These are phyloP conservation scores for Crax fasciolata DNA, from an alignment of 2,797 vertebrate species.

Conservation along the genomic window DNA sequence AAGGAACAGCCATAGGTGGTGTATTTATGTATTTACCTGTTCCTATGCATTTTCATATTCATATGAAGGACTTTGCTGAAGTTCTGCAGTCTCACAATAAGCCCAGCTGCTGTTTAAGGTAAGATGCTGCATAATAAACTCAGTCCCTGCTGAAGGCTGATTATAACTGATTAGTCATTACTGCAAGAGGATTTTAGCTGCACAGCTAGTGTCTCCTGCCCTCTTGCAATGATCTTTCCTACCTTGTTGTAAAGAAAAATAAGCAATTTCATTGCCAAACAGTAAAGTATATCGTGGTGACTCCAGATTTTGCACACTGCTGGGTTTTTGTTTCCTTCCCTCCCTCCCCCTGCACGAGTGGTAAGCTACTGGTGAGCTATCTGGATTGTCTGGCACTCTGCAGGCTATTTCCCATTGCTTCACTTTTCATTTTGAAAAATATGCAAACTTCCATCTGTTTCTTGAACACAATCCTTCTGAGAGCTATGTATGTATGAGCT, in stretches of 20 bases:
- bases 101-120: background rate
- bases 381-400: conserved; percentile 21
- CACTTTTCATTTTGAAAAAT: conserved; percentile 63
- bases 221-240: background rate
- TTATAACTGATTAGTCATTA: background rate
- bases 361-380: background rate
- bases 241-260: background rate
- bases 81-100: background rate
- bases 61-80: background rate
- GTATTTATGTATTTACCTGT: background rate
- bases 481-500: conserved; percentile 44
- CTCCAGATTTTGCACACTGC: background rate
- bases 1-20: background rate
- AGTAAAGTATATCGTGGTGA: background rate
- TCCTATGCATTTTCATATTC: background rate
- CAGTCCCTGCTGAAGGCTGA: background rate
- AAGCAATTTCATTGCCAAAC: background rate
- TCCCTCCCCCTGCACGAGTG: background rate
- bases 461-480: conserved; percentile 66
- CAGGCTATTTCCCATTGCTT: conserved; percentile 25
- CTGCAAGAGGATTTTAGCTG: background rate
- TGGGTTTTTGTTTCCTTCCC: background rate
- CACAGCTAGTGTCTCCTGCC: background rate
- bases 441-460: conserved; percentile 75
- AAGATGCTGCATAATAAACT: background rate